phyloP scores from a whole-genome alignment of 2,113 vertebrate species.

The Phylloscopus whistleri region DNA sequence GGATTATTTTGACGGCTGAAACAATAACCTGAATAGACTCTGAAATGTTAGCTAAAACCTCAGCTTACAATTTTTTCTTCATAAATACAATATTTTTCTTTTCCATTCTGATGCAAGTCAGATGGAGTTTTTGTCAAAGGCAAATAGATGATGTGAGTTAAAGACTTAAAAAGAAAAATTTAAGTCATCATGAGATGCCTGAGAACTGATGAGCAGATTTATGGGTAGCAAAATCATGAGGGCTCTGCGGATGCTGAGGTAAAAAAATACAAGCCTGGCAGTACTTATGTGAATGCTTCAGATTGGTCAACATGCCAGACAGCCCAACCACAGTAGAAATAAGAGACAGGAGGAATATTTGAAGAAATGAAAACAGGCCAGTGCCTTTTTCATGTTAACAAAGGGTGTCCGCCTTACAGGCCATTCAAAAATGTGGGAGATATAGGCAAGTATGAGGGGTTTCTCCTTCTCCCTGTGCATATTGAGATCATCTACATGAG shows the following conservation, averaged over 20 bases:
- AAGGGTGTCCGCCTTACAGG: neutral
- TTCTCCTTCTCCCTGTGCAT: neutral
- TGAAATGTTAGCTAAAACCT: neutral
- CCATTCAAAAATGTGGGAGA: neutral
- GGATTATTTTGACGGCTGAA: neutral
- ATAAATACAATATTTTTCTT: neutral
- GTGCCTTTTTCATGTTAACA: neutral
- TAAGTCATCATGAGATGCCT: neutral
- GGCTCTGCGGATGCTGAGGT: rapidly evolving
- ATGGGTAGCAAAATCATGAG: neutral
- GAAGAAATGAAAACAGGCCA: neutral
- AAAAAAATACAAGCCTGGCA: neutral
- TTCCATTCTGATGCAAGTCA: neutral
- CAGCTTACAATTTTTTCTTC: neutral
- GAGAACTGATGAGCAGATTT: neutral
- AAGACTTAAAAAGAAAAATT: neutral
- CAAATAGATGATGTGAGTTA: neutral
- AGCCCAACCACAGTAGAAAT: neutral
- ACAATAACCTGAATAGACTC: neutral
- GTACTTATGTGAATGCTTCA: neutral
- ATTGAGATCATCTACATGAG: neutral
- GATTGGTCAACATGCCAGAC: neutral
- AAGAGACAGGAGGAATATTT: neutral
- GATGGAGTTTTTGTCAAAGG: neutral
- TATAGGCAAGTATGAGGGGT: neutral